phyloP scores from a whole-genome alignment of 1,140 invertebrate genomes.

The Megathymus violae region DNA sequence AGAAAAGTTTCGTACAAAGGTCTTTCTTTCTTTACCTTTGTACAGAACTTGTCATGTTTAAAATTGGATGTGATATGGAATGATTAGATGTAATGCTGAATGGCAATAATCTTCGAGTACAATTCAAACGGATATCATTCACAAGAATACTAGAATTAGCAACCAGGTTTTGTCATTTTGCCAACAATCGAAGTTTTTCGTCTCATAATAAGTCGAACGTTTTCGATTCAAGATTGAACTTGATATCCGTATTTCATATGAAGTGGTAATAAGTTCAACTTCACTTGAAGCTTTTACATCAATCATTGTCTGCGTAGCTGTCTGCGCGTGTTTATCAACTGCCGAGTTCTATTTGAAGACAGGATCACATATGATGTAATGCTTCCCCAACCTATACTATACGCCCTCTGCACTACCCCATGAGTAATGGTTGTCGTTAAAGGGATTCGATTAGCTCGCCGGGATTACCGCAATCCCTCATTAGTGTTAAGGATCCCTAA shows the following conservation, averaged over 20 bases:
- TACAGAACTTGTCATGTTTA: no score
- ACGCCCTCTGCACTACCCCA: constrained; percentile 20
- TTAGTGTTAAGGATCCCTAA: constrained; percentile 13
- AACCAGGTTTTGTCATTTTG: neutral
- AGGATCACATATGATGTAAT: constrained; percentile 51
- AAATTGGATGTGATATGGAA: no score
- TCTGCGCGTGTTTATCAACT: constrained; percentile 58
- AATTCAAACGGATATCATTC: no score
- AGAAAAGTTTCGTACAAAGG: no score
- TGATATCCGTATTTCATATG: constrained; percentile 27
- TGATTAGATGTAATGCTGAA: no score
- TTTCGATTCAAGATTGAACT: constrained; percentile 27
- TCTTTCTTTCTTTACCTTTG: no score
- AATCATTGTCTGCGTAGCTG: constrained; percentile 66
- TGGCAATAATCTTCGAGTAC: no score
- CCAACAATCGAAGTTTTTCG: constrained; percentile 1
- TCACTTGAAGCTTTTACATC: constrained; percentile 45
- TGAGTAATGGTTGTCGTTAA: constrained; percentile 33
- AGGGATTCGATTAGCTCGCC: constrained; percentile 20
- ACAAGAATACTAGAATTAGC: no score
- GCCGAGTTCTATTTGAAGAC: constrained; percentile 50
- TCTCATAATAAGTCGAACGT: neutral
- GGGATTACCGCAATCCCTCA: constrained; percentile 21
- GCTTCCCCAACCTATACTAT: constrained; percentile 14
- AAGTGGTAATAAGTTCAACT: constrained; percentile 24